phyloP scores from a whole-genome alignment of 2,888 invertebrate genomes.

The Eilema depressum region DNA sequence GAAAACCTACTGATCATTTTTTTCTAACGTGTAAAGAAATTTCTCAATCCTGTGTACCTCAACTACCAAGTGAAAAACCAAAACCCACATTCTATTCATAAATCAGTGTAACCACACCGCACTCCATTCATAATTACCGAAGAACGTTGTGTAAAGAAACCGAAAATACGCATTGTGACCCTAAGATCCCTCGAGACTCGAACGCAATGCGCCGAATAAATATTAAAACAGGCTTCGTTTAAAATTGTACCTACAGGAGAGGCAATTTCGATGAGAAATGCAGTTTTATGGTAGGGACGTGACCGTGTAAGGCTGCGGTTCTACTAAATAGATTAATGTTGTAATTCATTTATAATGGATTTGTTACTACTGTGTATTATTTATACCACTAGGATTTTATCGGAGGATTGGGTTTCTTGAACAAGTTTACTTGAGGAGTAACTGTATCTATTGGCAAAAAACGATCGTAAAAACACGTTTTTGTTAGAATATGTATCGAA shows the following conservation, averaged over 20 bases:
- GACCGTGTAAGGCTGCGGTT: constrained; percentile 17
- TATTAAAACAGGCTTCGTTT: constrained; percentile 41
- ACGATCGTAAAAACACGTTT: too few relatives aligned
- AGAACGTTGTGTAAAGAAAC: constrained; percentile 44
- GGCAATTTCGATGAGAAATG: constrained; percentile 36
- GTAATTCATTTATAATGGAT: constrained; percentile 2
- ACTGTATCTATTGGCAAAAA: too few relatives aligned
- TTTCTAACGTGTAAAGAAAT: too few relatives aligned
- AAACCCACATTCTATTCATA: constrained; percentile 17
- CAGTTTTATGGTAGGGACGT: constrained; percentile 30
- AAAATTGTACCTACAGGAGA: constrained; percentile 20
- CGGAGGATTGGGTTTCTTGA: background rate
- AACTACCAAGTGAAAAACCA: constrained; percentile 9
- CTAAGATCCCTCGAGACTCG: constrained; percentile 29
- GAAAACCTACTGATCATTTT: too few relatives aligned
- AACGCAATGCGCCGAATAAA: constrained; percentile 48
- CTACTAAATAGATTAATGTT: constrained; percentile 11
- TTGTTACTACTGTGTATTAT: background rate
- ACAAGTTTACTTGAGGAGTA: too few relatives aligned
- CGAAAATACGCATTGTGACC: constrained; percentile 38
- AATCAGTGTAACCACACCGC: constrained; percentile 31
- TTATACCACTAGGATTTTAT: background rate
- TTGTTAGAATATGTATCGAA: too few relatives aligned
- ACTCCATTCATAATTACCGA: constrained; percentile 52
- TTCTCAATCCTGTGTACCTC: background rate